Percentiles rank a stretch among this genome's conserved stretches.
These are phyloP conservation scores for Anseranas semipalmata DNA, from an alignment of 2,113 vertebrate genomes.

Conservation along the genomic window DNA sequence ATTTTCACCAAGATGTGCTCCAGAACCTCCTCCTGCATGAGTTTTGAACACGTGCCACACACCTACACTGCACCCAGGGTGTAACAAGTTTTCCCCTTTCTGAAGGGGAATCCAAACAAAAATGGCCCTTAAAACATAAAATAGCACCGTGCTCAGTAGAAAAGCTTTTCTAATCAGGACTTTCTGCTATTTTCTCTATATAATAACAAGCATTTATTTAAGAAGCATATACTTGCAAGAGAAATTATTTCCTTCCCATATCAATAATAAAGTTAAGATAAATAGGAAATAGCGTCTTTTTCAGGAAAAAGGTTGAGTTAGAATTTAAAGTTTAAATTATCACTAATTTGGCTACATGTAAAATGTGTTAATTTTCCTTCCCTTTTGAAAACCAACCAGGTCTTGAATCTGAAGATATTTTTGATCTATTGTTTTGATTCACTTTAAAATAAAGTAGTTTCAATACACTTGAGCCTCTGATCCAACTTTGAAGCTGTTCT, in stretches of 20 bases:
- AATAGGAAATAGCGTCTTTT: background rate
- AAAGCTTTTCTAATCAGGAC: background rate
- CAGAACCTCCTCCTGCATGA: background rate
- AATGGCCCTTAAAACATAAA: background rate
- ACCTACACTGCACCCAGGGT: background rate
- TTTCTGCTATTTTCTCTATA: background rate
- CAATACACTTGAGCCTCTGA: background rate
- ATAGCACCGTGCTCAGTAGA: background rate
- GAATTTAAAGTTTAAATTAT: background rate
- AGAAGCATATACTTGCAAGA: background rate
- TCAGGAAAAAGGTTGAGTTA: background rate
- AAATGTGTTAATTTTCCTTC: background rate
- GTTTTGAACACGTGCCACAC: too few relatives aligned
- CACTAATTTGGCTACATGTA: background rate
- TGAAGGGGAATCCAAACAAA: background rate
- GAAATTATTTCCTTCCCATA: background rate
- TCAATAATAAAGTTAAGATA: background rate
- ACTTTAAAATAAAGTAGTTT: background rate
- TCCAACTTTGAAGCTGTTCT: background rate
- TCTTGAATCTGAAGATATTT: background rate
- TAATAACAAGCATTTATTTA: background rate
- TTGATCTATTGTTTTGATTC: background rate
- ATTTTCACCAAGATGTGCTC: background rate
- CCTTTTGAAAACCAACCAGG: background rate
- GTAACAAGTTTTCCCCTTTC: background rate